These are phyloP conservation scores for Brachyptera putata DNA, from an alignment of 2,888 invertebrate species.

Conservation along the genomic window DNA sequence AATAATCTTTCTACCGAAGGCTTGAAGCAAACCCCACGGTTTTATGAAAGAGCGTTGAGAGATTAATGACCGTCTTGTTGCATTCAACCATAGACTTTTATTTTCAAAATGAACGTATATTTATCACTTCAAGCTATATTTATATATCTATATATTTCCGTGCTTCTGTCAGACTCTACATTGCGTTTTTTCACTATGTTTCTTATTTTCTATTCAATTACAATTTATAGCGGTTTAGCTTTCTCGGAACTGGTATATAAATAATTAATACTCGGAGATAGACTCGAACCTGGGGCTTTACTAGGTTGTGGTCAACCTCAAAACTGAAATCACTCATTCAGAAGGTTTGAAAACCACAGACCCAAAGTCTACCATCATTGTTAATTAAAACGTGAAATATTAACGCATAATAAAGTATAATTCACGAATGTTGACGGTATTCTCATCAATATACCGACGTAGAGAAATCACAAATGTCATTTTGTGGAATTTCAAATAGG, in stretches of 20 bases:
- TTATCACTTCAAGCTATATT: background rate
- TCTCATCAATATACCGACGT: no score
- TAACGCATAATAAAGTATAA: no score
- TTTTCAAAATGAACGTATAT: background rate
- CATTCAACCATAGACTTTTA: background rate
- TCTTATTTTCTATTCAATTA: conserved; percentile 11
- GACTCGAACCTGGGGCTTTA: background rate
- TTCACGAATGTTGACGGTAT: no score
- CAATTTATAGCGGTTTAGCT: conserved; percentile 3
- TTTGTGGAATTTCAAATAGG: no score
- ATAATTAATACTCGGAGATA: background rate
- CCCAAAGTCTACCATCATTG: no score
- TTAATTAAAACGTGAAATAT: no score
- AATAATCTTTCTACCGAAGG: background rate
- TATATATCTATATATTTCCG: background rate
- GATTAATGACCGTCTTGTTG: background rate
- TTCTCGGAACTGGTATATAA: background rate
- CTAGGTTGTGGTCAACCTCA: background rate
- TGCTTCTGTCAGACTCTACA: background rate
- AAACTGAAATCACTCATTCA: background rate
- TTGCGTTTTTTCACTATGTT: background rate
- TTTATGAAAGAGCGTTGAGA: background rate
- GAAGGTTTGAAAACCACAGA: background rate
- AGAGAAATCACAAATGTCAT: no score
- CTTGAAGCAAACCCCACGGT: no score